A percentile compares a stretch with the other conserved stretches of the same genome.
Conservation (phyloP, 2,888 invertebrate species). For the Congeria kusceri region DNA sequence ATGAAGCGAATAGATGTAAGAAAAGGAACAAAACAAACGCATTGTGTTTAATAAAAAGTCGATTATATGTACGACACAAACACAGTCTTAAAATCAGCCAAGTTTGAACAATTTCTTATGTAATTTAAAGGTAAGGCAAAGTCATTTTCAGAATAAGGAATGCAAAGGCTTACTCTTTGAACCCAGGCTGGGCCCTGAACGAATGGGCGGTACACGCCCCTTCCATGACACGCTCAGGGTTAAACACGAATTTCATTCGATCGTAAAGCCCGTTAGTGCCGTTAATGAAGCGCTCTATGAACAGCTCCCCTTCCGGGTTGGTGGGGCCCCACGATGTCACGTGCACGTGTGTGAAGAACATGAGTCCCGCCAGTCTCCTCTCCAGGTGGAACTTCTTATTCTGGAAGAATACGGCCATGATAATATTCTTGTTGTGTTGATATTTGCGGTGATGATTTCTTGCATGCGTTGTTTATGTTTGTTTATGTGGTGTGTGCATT, state of each 20-base stretch:
- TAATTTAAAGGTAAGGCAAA: too few relatives aligned
- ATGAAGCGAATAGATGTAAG: too few relatives aligned
- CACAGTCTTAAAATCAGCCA: too few relatives aligned
- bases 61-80: too few relatives aligned
- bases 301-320: not conserved
- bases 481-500: too few relatives aligned
- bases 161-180: not conserved
- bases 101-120: too few relatives aligned
- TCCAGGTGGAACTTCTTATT: not conserved
- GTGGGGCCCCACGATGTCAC: not conserved
- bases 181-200: not conserved
- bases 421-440: too few relatives aligned
- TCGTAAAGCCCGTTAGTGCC: not conserved
- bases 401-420: not conserved
- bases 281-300: not conserved
- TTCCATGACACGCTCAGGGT: not conserved
- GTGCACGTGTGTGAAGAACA: not conserved
- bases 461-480: too few relatives aligned
- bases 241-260: not conserved
- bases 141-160: too few relatives aligned
- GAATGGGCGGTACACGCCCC: constrained; percentile 3
- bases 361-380: not conserved
- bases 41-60: too few relatives aligned
- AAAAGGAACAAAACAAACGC: too few relatives aligned
- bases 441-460: too few relatives aligned